phyloP scores from a whole-genome alignment of 2,888 invertebrate species.

The Agrotis segetum region DNA sequence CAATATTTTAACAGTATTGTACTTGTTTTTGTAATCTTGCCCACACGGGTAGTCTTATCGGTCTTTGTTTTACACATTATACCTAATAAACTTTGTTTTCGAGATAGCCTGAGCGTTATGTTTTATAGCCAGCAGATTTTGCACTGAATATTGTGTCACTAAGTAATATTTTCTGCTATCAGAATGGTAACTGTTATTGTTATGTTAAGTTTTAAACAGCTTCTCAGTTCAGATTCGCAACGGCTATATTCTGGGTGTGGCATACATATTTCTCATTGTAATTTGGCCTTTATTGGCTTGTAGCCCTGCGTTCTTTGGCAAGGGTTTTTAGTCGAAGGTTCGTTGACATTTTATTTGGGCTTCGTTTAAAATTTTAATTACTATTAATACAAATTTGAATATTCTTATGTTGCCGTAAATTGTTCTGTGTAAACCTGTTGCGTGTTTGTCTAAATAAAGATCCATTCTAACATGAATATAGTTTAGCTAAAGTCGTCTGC shows the following conservation, averaged over 20 bases:
- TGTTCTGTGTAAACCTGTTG: background rate
- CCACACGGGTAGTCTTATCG: conserved; percentile 69
- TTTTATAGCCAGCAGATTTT: conserved; percentile 34
- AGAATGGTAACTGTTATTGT: conserved; percentile 5
- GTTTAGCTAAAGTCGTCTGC: conserved; percentile 19
- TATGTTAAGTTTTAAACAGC: conserved; percentile 2
- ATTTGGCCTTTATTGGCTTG: conserved; percentile 34
- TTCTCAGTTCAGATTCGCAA: conserved; percentile 17
- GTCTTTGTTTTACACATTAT: conserved; percentile 57
- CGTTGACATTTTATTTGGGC: conserved; percentile 37
- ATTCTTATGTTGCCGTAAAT: background rate
- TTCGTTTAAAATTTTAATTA: conserved; percentile 8
- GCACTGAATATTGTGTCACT: conserved; percentile 9
- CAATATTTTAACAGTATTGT: conserved; percentile 71
- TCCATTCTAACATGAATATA: conserved; percentile 24
- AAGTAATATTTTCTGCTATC: conserved; percentile 23
- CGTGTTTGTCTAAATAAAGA: conserved; percentile 20
- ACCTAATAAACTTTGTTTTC: conserved; percentile 57
- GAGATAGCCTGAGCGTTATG: conserved; percentile 29
- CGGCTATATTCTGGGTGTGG: conserved; percentile 15
- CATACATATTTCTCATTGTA: conserved; percentile 20
- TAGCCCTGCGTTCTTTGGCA: conserved; percentile 41
- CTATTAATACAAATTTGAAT: background rate
- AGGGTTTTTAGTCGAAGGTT: conserved; percentile 32
- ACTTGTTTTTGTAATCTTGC: conserved; percentile 57